These are phyloP conservation scores for Empis stercorea DNA, from an alignment of 2,888 invertebrate genomes.

Conservation along the genomic window DNA sequence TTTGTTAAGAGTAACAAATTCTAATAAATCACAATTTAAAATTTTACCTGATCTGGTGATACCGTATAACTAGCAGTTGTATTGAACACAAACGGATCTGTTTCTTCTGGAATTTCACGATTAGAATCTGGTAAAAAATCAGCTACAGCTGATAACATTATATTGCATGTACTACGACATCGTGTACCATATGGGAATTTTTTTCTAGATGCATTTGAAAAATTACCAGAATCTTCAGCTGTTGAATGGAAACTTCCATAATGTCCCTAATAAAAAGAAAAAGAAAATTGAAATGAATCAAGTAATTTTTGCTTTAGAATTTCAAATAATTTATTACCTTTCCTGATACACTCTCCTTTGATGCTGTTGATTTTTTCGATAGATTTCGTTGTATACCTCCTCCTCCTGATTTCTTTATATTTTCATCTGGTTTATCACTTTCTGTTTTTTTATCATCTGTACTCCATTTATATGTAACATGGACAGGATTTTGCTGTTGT, in stretches of 20 bases:
- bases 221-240: conserved; percentile 40
- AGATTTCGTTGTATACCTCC: background rate
- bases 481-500: no score
- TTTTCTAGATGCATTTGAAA: conserved; percentile 29
- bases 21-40: no score
- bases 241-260: conserved; percentile 29
- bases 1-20: no score
- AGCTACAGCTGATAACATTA: conserved; percentile 44
- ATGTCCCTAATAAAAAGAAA: no score
- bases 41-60: conserved; percentile 28
- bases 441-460: no score
- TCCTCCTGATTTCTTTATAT: no score
- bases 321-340: background rate
- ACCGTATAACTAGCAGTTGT: conserved; percentile 25
- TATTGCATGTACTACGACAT: conserved; percentile 56
- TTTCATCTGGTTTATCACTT: background rate
- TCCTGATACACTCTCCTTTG: background rate
- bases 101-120: conserved; percentile 18
- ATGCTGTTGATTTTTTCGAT: background rate
- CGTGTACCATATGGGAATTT: conserved; percentile 24
- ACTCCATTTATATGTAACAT: background rate
- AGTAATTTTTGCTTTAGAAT: background rate
- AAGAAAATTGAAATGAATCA: background rate
- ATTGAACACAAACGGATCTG: conserved; percentile 28
- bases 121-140: conserved; percentile 24